These are phyloP conservation scores for Nixonia krombeini DNA, from an alignment of 1,140 invertebrate species.

Conservation along the genomic window DNA sequence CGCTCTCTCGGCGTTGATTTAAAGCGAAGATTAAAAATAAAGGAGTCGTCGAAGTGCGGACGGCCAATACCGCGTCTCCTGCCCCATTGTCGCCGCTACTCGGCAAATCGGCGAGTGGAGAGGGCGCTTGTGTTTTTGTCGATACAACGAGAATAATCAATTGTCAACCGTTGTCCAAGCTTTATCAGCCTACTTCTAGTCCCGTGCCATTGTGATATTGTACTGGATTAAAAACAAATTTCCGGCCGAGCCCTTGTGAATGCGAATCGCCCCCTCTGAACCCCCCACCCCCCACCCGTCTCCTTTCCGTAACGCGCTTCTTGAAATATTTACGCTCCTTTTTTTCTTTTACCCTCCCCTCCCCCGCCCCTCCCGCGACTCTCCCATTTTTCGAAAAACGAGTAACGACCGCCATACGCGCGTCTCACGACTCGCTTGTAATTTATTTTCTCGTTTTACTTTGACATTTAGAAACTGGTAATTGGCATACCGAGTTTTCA, in stretches of 20 bases:
- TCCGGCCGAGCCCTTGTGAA: not conserved
- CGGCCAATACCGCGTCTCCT: conserved; percentile 38
- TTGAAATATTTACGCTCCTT: too few species aligned
- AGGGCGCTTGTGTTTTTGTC: conserved; percentile 35
- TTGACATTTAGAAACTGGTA: too few species aligned
- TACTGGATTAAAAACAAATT: conserved; percentile 23
- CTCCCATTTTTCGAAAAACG: too few species aligned
- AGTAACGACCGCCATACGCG: too few species aligned
- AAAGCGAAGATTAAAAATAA: conserved; percentile 66
- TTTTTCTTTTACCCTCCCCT: too few species aligned
- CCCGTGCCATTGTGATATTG: conserved; percentile 15
- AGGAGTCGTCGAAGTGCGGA: conserved; percentile 51
- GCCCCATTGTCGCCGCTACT: conserved; percentile 38
- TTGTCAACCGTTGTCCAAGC: conserved; percentile 44
- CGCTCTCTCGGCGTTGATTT: conserved; percentile 53
- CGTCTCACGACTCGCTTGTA: too few species aligned
- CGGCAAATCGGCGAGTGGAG: conserved; percentile 21
- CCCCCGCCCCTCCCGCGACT: too few species aligned
- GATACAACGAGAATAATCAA: conserved; percentile 48
- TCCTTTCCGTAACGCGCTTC: too few species aligned
- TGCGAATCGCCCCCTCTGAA: not conserved
- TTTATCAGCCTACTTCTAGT: conserved; percentile 29
- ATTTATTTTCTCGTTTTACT: too few species aligned
- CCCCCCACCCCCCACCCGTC: too few species aligned
- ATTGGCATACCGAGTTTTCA: too few species aligned